These are phyloP conservation scores for Urechis unicinctus DNA, from an alignment of 2,888 invertebrate genomes.

Conservation along the genomic window DNA sequence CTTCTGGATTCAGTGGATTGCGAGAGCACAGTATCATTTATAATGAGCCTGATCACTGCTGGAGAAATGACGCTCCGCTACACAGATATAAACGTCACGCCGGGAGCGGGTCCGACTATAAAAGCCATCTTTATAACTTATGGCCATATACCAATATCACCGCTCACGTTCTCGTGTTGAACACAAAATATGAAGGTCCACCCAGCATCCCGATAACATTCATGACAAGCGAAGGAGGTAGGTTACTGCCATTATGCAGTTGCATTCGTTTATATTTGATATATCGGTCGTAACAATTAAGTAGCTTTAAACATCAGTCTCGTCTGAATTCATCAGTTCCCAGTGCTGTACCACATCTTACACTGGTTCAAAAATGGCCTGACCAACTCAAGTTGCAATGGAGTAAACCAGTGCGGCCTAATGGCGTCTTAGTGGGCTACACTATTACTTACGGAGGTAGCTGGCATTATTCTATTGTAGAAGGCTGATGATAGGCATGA, in stretches of 20 bases:
- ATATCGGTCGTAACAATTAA: too few species aligned
- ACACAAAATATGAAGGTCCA: constrained; percentile 22
- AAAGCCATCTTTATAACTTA: constrained; percentile 24
- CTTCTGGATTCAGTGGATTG: constrained; percentile 13
- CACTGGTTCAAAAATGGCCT: constrained; percentile 11
- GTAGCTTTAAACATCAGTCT: too few species aligned
- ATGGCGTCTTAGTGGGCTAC: constrained; percentile 20
- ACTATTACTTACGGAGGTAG: constrained; percentile 18
- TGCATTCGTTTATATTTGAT: background rate
- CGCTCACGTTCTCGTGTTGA: constrained; percentile 21
- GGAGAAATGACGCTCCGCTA: constrained; percentile 1
- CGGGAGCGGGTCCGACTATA: constrained; percentile 17
- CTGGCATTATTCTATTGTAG: background rate
- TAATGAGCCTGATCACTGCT: constrained; percentile 20
- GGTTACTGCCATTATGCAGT: too few species aligned
- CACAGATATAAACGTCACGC: background rate
- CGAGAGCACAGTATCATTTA: constrained; percentile 24
- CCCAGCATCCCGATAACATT: constrained; percentile 20
- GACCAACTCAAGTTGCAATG: constrained; percentile 14
- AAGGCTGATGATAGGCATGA: too few species aligned
- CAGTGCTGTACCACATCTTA: constrained; percentile 11
- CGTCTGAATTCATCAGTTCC: constrained; percentile 17
- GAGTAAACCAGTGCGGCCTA: constrained; percentile 12
- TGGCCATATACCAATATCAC: constrained; percentile 28
- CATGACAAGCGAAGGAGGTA: constrained; percentile 23